Evolutionary conservation across 2,888 invertebrate species (phyloP), one percentile per base, ranked within the genome.

Genomic region (Choristoneura rosaceana): DNA sequence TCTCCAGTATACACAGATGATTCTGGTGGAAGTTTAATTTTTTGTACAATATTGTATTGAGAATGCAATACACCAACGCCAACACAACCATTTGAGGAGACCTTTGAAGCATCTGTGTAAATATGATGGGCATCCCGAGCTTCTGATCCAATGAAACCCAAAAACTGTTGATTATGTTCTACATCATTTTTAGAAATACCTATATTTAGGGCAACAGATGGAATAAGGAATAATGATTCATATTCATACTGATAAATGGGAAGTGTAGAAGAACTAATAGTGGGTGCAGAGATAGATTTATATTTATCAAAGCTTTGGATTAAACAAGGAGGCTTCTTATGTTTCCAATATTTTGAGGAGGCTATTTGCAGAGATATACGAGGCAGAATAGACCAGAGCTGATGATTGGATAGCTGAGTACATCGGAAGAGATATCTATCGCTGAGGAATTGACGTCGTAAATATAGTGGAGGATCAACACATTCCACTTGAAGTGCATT

Each of bases 401-500:
- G 47, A 47, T 47, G 47, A 47, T 47, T 47, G n/a, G 47, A 47
- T 12, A 47, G 3, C 14, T 47, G 47, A n/a, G 47, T 14, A 45
- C 45, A 45, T n/a, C 50, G 50, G 7, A n/a, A 50, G 4, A 50
- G n/a, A 50, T 50, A 50, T 4, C n/a, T n/a, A n/a, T 50, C 50
- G 7, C n/a, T n/a, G n/a, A 50, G 50, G n/a, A n/a, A 50, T 12
- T 50, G 50, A 50, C 50, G 50, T 15, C 50, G 50, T 50, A 50
- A 12, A n/a, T 14, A 4, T n/a, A 50, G 50, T 12, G 45, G 25
- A 25, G 25, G 25, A 25, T 25, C 25, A 25, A 25, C 25, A 2
- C 25, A 25, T 25, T 25, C 25, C n/a, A 50, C 50, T 50, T 50
- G 50, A n/a, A 50, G n/a, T 50, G 50, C n/a, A 14, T 52, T 69